phyloP scores from a whole-genome alignment of 2,888 invertebrate genomes.

The Scaptomyza tumidula region DNA sequence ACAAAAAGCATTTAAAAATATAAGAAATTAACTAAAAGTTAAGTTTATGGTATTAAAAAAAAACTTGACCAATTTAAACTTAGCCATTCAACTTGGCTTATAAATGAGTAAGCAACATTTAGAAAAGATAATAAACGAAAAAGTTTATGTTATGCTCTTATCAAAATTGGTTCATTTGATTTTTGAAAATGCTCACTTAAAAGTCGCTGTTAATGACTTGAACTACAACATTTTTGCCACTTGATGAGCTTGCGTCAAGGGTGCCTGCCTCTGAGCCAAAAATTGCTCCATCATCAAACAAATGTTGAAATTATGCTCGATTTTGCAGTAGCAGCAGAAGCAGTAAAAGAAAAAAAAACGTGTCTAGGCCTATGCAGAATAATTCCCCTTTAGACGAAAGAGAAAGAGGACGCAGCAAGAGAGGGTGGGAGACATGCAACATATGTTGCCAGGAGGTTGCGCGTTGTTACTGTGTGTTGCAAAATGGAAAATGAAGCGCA shows the following conservation, averaged over 20 bases:
- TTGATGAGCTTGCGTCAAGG: conserved; percentile 32
- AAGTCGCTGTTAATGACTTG: conserved; percentile 51
- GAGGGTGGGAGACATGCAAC: conserved; percentile 57
- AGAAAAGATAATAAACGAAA: not conserved
- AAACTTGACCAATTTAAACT: too few relatives aligned
- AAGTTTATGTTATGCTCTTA: not conserved
- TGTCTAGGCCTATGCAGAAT: conserved; percentile 51
- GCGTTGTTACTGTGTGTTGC: conserved; percentile 25
- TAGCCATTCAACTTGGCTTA: too few relatives aligned
- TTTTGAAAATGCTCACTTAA: conserved; percentile 26
- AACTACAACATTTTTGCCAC: conserved; percentile 33
- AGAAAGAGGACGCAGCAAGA: not conserved
- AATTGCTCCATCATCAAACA: conserved; percentile 66
- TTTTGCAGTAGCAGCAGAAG: conserved; percentile 28
- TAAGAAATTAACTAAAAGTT: too few relatives aligned
- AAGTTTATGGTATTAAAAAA: too few relatives aligned
- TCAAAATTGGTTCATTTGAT: conserved; percentile 22
- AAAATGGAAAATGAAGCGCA: conserved; percentile 74
- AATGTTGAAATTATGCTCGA: conserved; percentile 72
- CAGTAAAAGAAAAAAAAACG: conserved; percentile 32
- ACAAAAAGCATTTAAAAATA: too few relatives aligned
- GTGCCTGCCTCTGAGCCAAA: not conserved
- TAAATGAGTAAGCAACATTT: not conserved
- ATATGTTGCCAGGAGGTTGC: conserved; percentile 67
- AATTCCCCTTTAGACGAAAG: conserved; percentile 16